A percentile compares a stretch with the other conserved stretches of the same genome.
These are phyloP conservation scores for Leptinotarsa peninsularis DNA, from an alignment of 2,888 invertebrate genomes.

Conservation along the genomic window DNA sequence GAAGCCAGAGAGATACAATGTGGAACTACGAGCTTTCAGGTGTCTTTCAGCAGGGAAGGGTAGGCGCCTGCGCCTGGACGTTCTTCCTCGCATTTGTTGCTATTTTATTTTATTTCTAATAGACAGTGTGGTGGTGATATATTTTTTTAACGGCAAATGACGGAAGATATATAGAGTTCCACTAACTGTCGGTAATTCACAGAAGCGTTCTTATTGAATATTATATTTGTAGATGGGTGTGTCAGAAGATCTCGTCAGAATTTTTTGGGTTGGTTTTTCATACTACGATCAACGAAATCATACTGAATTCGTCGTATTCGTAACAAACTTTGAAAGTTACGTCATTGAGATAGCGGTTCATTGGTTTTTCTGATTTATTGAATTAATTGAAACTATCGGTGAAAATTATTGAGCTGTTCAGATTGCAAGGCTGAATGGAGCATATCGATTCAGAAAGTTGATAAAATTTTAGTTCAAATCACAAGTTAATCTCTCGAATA, in stretches of 20 bases:
- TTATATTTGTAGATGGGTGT: conserved; percentile 6
- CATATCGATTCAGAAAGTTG: too few species aligned
- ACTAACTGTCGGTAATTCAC: background rate
- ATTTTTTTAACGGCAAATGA: conserved; percentile 4
- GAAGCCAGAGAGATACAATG: conserved; percentile 28
- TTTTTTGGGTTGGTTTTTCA: background rate
- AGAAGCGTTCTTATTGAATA: background rate
- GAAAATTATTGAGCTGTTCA: too few species aligned
- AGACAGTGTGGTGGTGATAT: conserved; percentile 12
- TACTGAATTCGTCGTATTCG: background rate
- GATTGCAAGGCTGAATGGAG: too few species aligned
- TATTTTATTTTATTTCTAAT: conserved; percentile 30
- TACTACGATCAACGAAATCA: background rate
- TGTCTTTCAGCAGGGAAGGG: conserved; percentile 31
- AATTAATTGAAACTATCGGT: too few species aligned
- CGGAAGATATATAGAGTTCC: conserved; percentile 1
- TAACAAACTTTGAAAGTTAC: background rate
- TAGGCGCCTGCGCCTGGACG: conserved; percentile 28
- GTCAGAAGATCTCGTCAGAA: background rate
- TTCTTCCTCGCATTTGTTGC: conserved; percentile 32
- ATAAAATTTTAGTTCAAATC: too few species aligned
- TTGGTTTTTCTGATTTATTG: too few species aligned
- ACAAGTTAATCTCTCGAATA: too few species aligned
- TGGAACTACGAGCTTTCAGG: conserved; percentile 37
- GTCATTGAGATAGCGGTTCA: background rate